These are phyloP conservation scores for Phalacrocorax pelagicus DNA, from an alignment of 2,113 vertebrate species.

Conservation along the genomic window DNA sequence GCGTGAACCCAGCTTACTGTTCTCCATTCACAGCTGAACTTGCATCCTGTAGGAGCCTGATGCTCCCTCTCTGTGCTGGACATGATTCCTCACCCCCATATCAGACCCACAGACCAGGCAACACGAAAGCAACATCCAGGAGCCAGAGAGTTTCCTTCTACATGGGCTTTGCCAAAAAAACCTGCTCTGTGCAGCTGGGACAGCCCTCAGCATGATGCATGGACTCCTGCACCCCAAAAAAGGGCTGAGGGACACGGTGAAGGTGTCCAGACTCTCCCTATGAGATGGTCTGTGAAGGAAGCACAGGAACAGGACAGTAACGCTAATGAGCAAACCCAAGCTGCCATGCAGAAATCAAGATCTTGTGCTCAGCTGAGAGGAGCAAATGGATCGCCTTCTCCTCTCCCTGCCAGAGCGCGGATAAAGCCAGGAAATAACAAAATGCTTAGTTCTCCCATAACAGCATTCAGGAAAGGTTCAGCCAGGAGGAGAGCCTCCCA, in stretches of 20 bases:
- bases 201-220: neutral
- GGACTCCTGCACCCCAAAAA: neutral
- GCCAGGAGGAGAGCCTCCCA: neutral
- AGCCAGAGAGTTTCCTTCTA: neutral
- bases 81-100: neutral
- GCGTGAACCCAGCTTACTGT: neutral
- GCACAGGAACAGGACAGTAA: accelerated
- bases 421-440: neutral
- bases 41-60: neutral
- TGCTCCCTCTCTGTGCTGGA: neutral
- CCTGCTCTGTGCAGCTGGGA: neutral
- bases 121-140: neutral
- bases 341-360: neutral
- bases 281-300: neutral
- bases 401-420: accelerated
- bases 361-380: neutral
- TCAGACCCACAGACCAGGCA: neutral
- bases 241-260: neutral
- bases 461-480: neutral
- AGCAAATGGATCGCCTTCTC: accelerated
- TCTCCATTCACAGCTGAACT: neutral
- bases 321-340: neutral
- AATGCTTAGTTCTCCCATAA: neutral
- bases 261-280: neutral
- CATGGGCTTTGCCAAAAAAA: neutral